Percentiles rank a stretch among this genome's conserved stretches.
Evolutionary conservation across 2,113 vertebrate species (phyloP).

Genomic region (Clarias batrachus): DNA sequence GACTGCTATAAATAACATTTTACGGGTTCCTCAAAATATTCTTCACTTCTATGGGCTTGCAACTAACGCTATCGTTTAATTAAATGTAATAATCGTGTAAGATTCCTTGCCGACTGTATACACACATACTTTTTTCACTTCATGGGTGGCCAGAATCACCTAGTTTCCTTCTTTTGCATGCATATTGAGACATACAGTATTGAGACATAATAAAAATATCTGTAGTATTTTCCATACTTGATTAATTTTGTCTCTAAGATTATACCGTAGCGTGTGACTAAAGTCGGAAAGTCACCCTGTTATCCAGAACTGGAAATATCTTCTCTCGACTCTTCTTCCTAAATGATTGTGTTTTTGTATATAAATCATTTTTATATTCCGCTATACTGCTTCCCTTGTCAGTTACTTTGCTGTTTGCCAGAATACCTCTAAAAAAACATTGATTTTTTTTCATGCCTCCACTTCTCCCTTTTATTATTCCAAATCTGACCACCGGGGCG

Average conservation of each 20-base stretch:
- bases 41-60: not conserved
- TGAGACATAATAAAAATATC: too few species aligned
- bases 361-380: not conserved
- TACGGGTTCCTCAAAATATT: not conserved
- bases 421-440: not conserved
- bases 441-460: not conserved
- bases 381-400: not conserved
- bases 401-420: not conserved
- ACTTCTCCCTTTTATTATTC: not conserved
- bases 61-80: not conserved
- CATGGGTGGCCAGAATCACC: not conserved
- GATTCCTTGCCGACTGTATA: conserved; percentile 6
- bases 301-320: not conserved
- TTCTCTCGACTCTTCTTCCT: not conserved
- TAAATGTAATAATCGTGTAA: not conserved
- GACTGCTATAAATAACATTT: not conserved
- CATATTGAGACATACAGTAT: not conserved
- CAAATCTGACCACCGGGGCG: not conserved
- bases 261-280: not conserved
- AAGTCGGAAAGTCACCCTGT: not conserved
- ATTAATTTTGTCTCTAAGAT: not conserved
- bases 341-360: not conserved
- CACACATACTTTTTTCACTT: not conserved
- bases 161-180: not conserved
- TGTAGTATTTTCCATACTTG: not conserved